Evolutionary conservation across 2,888 invertebrate genomes (phyloP).

Genomic region (Cryptocheilus praepositus): DNA sequence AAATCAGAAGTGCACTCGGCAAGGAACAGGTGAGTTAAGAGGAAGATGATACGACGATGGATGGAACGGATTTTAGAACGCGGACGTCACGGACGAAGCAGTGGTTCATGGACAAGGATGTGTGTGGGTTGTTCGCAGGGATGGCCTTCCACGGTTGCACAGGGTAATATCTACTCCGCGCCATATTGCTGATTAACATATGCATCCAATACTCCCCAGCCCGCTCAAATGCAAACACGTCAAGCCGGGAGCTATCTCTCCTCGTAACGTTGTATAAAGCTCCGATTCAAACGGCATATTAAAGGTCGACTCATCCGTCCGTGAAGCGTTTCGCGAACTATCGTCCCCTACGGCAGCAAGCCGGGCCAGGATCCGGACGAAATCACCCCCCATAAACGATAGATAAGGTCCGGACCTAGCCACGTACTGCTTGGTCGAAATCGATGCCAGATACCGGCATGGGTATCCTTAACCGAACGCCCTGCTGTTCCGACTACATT

Average conservation of each 20-base stretch:
- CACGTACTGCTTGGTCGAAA: conserved; percentile 24
- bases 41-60: conserved; percentile 12
- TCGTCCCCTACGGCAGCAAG: conserved; percentile 55
- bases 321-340: conserved; percentile 58
- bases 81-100: conserved; percentile 32
- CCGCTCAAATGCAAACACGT: conserved; percentile 68
- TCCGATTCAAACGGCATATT: conserved; percentile 71
- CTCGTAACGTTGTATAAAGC: conserved; percentile 64
- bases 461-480: conserved; percentile 1
- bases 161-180: conserved; percentile 65
- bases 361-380: conserved; percentile 41
- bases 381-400: conserved; percentile 56
- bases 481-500: conserved; percentile 22
- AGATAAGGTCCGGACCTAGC: conserved; percentile 47
- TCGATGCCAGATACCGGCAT: conserved; percentile 37
- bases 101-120: conserved; percentile 24
- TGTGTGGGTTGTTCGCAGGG: conserved; percentile 46
- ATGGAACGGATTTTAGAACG: conserved; percentile 41
- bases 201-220: conserved; percentile 66
- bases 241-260: conserved; percentile 65
- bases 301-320: conserved; percentile 66
- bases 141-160: conserved; percentile 46
- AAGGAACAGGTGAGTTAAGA: no score
- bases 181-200: conserved; percentile 72
- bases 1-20: no score